Conservation (phyloP, 1,140 invertebrate genomes). For the Calosoma granatense region DNA sequence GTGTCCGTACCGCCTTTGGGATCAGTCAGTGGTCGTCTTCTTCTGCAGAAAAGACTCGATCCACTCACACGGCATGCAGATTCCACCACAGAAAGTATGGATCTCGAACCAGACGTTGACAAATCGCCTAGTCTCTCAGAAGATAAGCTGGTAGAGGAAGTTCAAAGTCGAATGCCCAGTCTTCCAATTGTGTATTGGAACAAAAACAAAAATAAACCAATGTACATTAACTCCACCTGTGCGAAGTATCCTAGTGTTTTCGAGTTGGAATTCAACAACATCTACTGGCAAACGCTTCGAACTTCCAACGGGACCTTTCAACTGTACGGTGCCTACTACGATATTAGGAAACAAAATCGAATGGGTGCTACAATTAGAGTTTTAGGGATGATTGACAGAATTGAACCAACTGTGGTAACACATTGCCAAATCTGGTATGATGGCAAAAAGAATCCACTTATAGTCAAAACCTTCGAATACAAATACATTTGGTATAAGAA, state of each 20-base stretch:
- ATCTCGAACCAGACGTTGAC: slow-evolving; percentile 51
- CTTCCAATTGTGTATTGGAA: slow-evolving; percentile 77
- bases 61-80: slow-evolving; percentile 28
- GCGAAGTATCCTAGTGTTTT: slow-evolving; percentile 74
- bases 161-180: slow-evolving; percentile 64
- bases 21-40: slow-evolving; percentile 27
- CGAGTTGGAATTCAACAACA: slow-evolving; percentile 84
- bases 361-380: slow-evolving; percentile 74
- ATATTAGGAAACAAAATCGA: slow-evolving; percentile 62
- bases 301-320: slow-evolving; percentile 79
- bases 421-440: slow-evolving; percentile 89
- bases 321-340: slow-evolving; percentile 81
- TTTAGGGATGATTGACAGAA: slow-evolving; percentile 83
- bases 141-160: slow-evolving; percentile 63
- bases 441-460: slow-evolving; percentile 56
- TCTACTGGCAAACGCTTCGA: slow-evolving; percentile 78
- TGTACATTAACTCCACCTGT: slow-evolving; percentile 63
- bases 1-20: slow-evolving; percentile 32
- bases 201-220: slow-evolving; percentile 62
- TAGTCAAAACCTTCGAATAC: slow-evolving; percentile 75
- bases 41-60: slow-evolving; percentile 31
- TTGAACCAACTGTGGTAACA: slow-evolving; percentile 71
- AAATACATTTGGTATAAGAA: slow-evolving; percentile 91
- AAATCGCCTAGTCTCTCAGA: slow-evolving; percentile 57
- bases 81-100: slow-evolving; percentile 32